Percentiles rank a stretch among this genome's conserved stretches.
Evolutionary conservation across 2,113 vertebrate species (phyloP).

Genomic region (Lamprologus callipterus): DNA sequence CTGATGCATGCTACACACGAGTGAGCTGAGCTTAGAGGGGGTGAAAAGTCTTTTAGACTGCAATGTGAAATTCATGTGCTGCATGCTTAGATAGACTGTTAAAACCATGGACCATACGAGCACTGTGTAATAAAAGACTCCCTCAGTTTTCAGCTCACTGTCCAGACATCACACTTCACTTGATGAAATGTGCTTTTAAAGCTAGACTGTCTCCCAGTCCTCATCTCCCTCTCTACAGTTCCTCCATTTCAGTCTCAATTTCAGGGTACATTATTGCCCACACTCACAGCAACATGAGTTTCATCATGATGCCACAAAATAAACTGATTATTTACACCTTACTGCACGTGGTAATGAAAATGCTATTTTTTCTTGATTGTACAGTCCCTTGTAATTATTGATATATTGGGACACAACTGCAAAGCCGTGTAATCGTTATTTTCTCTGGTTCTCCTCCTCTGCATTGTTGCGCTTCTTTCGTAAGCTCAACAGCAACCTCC

Average conservation of each 20-base stretch:
- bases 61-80: neutral
- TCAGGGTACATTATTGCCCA: slow-evolving; percentile 33
- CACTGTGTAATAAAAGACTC: neutral
- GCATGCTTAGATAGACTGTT: neutral
- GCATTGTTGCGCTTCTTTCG: neutral
- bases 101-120: neutral
- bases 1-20: neutral
- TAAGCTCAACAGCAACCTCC: neutral
- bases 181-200: slow-evolving; percentile 9
- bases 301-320: slow-evolving; percentile 4
- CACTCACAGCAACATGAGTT: neutral
- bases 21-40: neutral
- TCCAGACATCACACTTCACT: neutral
- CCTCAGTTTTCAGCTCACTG: neutral
- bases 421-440: neutral
- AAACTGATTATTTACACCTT: slow-evolving; percentile 19
- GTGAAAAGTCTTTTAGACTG: neutral
- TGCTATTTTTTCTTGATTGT: neutral
- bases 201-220: neutral
- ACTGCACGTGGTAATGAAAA: neutral
- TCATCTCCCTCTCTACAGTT: neutral
- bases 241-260: slow-evolving; percentile 30
- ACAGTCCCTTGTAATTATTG: slow-evolving; percentile 13
- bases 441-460: neutral
- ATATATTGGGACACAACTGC: neutral